phyloP scores from a whole-genome alignment of 2,797 vertebrate genomes.

The Sebastolobus altivelis region DNA sequence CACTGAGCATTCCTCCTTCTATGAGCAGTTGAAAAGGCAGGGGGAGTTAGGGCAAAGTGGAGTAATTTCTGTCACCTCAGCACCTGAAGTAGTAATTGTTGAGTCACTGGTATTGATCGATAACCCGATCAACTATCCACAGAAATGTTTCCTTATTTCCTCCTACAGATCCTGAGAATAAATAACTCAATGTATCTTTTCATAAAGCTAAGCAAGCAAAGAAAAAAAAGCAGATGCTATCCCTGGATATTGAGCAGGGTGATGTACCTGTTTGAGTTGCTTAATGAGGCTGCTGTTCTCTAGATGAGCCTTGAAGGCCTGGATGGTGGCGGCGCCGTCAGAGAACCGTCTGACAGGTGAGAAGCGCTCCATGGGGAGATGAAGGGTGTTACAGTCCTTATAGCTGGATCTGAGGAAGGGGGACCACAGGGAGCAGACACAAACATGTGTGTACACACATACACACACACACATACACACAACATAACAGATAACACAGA shows the following conservation, averaged over 20 bases:
- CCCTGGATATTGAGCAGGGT: neutral
- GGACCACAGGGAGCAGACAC: slow-evolving; percentile 41
- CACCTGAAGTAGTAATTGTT: neutral
- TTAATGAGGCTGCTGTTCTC: slow-evolving; percentile 96
- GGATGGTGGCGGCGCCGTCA: slow-evolving; percentile 96
- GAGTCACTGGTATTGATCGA: neutral
- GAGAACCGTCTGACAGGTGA: slow-evolving; percentile 98
- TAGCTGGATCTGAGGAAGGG: slow-evolving; percentile 90
- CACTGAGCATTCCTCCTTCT: neutral
- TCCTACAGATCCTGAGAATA: neutral
- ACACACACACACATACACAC: slow-evolving; percentile 50
- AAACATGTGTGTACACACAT: slow-evolving; percentile 42
- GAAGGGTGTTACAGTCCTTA: slow-evolving; percentile 98
- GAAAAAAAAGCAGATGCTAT: neutral
- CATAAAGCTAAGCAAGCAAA: neutral
- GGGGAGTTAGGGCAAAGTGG: neutral
- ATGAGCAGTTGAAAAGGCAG: neutral
- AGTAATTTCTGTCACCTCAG: slow-evolving; percentile 11
- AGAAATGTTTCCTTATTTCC: neutral
- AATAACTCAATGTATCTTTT: neutral
- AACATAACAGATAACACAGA: slow-evolving; percentile 32
- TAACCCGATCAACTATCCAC: neutral
- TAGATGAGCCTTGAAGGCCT: slow-evolving; percentile 97
- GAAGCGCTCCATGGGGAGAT: slow-evolving; percentile 98
- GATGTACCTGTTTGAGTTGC: slow-evolving; percentile 95